Conservation (phyloP, 2,888 invertebrate genomes). For the Machimus atricapillus region DNA sequence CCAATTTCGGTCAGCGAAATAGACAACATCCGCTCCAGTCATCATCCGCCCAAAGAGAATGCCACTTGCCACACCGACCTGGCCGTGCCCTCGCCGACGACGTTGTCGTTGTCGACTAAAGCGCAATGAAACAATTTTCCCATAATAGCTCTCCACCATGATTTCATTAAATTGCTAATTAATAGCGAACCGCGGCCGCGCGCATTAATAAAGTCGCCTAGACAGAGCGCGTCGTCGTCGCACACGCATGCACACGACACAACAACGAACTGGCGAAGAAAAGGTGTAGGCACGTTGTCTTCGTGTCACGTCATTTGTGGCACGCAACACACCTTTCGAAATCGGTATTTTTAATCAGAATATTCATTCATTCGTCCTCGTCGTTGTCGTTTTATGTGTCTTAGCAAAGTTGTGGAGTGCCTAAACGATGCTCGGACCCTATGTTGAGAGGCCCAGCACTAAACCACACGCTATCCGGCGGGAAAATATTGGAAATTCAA, state of each 20-base stretch:
- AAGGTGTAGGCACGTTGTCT: constrained; percentile 24
- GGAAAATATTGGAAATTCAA: not conserved
- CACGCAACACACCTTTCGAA: constrained; percentile 36
- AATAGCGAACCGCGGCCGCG: not conserved
- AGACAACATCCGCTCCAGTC: not conserved
- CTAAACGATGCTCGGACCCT: not conserved
- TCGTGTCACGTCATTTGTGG: constrained; percentile 5
- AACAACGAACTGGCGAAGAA: not conserved
- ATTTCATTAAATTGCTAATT: constrained; percentile 26
- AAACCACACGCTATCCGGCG: not conserved
- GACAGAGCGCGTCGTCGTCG: not conserved
- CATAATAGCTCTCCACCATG: constrained; percentile 7
- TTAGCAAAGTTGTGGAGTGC: not conserved
- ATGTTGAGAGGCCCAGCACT: not conserved
- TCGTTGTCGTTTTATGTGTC: not conserved
- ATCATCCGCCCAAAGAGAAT: not conserved
- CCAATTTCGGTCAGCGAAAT: not conserved
- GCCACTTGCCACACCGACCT: not conserved
- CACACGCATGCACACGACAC: not conserved
- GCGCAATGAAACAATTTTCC: not conserved
- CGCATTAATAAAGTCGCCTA: constrained; percentile 23
- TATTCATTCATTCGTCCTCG: not conserved
- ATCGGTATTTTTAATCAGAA: constrained; percentile 17
- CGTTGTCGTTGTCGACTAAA: not conserved
- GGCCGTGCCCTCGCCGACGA: not conserved